Percentiles rank a stretch among this genome's conserved stretches.
These are phyloP conservation scores for Contarinia nasturtii DNA, from an alignment of 1,140 invertebrate genomes.

Conservation along the genomic window DNA sequence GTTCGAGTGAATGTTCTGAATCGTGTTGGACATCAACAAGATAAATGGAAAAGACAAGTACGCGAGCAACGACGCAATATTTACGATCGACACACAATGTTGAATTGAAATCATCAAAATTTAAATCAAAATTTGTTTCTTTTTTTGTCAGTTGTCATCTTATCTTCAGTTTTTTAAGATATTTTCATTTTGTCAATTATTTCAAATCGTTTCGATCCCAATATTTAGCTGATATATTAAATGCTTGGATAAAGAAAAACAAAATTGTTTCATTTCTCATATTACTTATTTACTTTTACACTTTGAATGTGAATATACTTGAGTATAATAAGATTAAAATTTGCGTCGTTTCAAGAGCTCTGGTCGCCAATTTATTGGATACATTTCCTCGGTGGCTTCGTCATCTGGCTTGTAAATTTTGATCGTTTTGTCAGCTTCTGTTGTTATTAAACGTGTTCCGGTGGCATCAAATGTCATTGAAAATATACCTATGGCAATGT, in stretches of 20 bases:
- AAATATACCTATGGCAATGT: no score
- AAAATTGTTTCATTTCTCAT: no score
- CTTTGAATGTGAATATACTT: no score
- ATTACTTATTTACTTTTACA: no score
- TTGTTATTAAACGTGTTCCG: constrained; percentile 81
- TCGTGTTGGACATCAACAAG: constrained; percentile 85
- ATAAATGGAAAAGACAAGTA: constrained; percentile 94
- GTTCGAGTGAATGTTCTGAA: constrained; percentile 74
- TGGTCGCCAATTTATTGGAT: constrained; percentile 94
- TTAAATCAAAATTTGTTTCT: background rate
- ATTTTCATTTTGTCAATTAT: no score
- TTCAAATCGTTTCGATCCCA: background rate
- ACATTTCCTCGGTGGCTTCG: constrained; percentile 82
- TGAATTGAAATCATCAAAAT: constrained; percentile 48
- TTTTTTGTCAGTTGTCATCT: no score
- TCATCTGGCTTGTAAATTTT: constrained; percentile 99
- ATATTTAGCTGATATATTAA: no score
- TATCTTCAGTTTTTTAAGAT: no score
- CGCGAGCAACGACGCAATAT: constrained; percentile 92
- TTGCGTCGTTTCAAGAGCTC: constrained; percentile 79
- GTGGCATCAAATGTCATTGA: constrained; percentile 88
- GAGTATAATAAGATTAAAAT: constrained; percentile 38
- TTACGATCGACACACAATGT: constrained; percentile 92
- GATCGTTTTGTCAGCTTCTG: constrained; percentile 97
- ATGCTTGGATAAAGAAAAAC: no score